A percentile compares a stretch with the other conserved stretches of the same genome.
phyloP scores from a whole-genome alignment of 2,888 invertebrate species.

The Erpobdella octoculata region DNA sequence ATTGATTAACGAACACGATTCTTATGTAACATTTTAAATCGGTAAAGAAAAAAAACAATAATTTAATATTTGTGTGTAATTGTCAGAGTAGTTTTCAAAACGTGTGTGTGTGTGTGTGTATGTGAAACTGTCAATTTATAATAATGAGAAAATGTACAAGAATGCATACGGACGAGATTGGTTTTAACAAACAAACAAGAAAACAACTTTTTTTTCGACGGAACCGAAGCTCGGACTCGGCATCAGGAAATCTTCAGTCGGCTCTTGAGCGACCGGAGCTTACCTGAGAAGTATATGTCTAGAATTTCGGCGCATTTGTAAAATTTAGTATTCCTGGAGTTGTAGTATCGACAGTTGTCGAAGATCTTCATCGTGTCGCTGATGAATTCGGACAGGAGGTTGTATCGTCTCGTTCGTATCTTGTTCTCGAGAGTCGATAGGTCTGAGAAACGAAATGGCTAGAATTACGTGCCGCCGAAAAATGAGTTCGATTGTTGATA shows the following conservation, averaged over 20 bases:
- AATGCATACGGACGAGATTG: too few species aligned
- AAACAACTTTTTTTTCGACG: too few species aligned
- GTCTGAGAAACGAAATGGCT: constrained; percentile 60
- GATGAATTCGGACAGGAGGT: constrained; percentile 83
- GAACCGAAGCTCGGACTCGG: too few species aligned
- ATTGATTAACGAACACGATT: too few species aligned
- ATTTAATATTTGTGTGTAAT: too few species aligned
- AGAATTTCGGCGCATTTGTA: constrained; percentile 90
- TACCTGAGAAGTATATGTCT: constrained; percentile 72
- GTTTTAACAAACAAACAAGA: too few species aligned
- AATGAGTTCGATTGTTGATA: not conserved
- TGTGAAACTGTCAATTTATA: too few species aligned
- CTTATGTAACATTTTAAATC: too few species aligned
- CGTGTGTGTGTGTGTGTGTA: too few species aligned
- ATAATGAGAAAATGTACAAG: too few species aligned
- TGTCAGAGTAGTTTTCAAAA: too few species aligned
- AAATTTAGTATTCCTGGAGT: constrained; percentile 87
- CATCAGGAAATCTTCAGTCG: constrained; percentile 23
- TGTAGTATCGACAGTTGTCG: constrained; percentile 96
- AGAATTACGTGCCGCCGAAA: not conserved
- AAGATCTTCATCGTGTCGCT: constrained; percentile 96
- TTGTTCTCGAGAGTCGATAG: constrained; percentile 75
- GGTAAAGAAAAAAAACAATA: too few species aligned
- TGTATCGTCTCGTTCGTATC: constrained; percentile 73
- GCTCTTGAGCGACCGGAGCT: constrained; percentile 41